Evolutionary conservation across 2,888 invertebrate genomes (phyloP), one percentile per base, ranked within the genome.

Genomic region (Sipunculus nudus): DNA sequence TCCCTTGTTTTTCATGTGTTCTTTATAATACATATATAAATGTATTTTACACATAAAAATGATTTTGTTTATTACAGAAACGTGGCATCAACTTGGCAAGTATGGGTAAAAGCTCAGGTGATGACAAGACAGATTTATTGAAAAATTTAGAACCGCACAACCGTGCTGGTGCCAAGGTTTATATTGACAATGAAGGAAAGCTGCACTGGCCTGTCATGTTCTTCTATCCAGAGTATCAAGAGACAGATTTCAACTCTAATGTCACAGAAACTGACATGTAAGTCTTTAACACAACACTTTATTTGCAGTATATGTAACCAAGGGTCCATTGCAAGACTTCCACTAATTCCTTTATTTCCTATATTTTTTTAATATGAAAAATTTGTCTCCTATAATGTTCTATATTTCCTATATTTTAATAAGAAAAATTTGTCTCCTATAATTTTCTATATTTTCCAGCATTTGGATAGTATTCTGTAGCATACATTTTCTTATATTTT

Each of bases 191-290:
- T 83, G 75, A 88, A 0, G 85, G 84, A 13, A 57, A 63, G 3
- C 67, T 97, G 13, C 84, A 89, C 52, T 97, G 96, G 96, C 96
- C 96, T 0, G 90, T 94, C 0, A 86, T 93, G 21, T 89, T 96
- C 70, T 85, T 93, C 13, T 97, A 96, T 83, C 96, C 96, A 0
- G 95, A 96, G 84, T 90, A 90, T 77, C 87, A 89, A 60, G 89
- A 91, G 74, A 92, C 93, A 49, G 97, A 98, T 83, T 92, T 94
- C 73, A 88, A 97, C 40, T 89, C 91, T 80, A 87, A 88, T 59
- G 92, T 95, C 76, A 87, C 65, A 10, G 95, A 96, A 84, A 87
- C 89, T 72, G 87, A 87, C 0, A 84, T 86, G 86, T 88, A 88
- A 80, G 80, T 21, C 13, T 13, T 13, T 43, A 43, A 35, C 35